Base-by-base conservation (phyloP, 2,113 vertebrate genomes). In the Channa argus region DNA sequence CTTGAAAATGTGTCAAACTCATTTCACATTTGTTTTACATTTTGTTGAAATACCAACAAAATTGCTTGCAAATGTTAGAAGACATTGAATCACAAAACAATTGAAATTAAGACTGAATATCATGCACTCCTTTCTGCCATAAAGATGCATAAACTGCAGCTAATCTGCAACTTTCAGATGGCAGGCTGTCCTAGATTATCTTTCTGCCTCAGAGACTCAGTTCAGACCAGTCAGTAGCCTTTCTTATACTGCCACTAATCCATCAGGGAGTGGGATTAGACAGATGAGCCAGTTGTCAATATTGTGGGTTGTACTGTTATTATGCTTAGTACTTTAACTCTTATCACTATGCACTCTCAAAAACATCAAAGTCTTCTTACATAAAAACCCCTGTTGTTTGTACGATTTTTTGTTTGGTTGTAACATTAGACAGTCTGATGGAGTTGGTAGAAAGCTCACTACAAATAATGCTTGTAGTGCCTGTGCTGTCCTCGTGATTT, bases 161-260 rank as follows among this genome's bases (percentile, higher is more conserved):
- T 84, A 86, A 90, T 92, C 74, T 84, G 74, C 52, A 65, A 61
- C 41, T 54, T 45, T 52, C 79, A 60, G 53, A 37, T 70, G 82
- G 56, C 55, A 72, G 44, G 14, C 53, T 52, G 85, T 59, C 58
- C 51, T n/a, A 70, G 84, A 86, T 90, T 85, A 87, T 86, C 65
- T 83, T 41, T 61, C 55, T 54, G 70, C 71, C 53, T 79, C 70
- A 50, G 77, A 75, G 64, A 68, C 51, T 75, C 13, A 5, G 72
- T 83, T 73, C 65, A 75, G 62, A 80, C 72, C 72, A 74, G 63
- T 79, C 72, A 46, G 72, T 45, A 63, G 64, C 62, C 63, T 85
- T 80, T 86, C 81, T 89, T 83, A 63, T 71, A 75, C 88, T 80
- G 79, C 71, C 56, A 66, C 70, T 89, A 89, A 91, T 92, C 90